Base-by-base conservation (phyloP, 1,140 invertebrate genomes). In the Drosophila albomicans region DNA sequence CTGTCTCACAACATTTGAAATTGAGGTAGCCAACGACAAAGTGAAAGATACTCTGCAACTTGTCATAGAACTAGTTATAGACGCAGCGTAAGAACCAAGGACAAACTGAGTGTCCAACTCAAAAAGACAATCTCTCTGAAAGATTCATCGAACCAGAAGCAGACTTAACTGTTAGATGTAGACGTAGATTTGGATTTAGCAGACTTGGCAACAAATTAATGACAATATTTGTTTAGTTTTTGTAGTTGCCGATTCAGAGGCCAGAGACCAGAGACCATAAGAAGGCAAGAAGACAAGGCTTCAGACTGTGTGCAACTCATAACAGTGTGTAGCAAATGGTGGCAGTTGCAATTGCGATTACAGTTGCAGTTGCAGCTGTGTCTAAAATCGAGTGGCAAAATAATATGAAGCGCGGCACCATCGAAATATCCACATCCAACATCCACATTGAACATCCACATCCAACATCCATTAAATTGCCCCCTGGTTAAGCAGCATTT, bases 401-500 rank as follows among this genome's bases (percentile, higher is more conserved):
- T 64, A 43, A 76, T 70, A 63, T 66, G 56, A 73, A 73, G 56
- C 59, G 15, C 43, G 10, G 66, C 69, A 71, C 82, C 20, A 25
- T 25, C 20, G 20, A 25, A 25, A 25, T 25, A 82, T 82, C 75
- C 58, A 82, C 82, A 82, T 82, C 80, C 64, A 43, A 38, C 41
- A 43, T 43, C 41, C 41, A 43, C 20, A 25, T 25, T 25, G 20
- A 25, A 25, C 35, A 38, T 38, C 35, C 69, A 71, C 82, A 82
- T 82, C 80, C 64, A 82, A 71, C 78, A 82, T 82, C 71, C 64
- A 82, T 75, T 70, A 74, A 88, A 80, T 75, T 84, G 84, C 46
- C 68, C 78, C 77, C 77, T 69, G 76, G 85, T 81, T 72, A 67
- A 89, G 84, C 80, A 78, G 84, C 84, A 88, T 88, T 88, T 88